Base-by-base conservation (phyloP, 2,888 invertebrate genomes). In the Lasioglossum pauxillum region DNA sequence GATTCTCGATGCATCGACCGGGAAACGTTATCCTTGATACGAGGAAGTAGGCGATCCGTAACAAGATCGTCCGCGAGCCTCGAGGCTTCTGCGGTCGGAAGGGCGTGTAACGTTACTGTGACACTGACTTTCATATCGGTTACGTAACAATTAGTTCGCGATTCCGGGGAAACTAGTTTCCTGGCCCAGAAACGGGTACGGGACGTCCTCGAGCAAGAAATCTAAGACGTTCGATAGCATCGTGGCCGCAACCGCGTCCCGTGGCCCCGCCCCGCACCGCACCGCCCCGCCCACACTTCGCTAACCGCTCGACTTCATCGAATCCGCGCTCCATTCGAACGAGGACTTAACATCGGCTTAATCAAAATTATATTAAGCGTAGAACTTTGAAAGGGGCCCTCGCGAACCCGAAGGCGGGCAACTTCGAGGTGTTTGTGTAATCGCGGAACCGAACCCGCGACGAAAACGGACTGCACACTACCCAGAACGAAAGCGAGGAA, bases 111-210 rank as follows among this genome's bases (percentile, higher is more conserved):
- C 69, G 67, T 80, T 83, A 79, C 89, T 67, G 44, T 90, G 89
- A 90, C 90, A 90, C 84, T 90, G 88, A 90, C 86, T 90, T 90
- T 89, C 89, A 60, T 84, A 72, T 74, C 27, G 75, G 67, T 89
- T 90, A 76, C 83, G 71, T 85, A 90, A 91, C 81, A 77, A 88
- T 87, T 82, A 78, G 78, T 38, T n/a, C 53, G 5, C 41, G 53
- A 73, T 80, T 82, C 75, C 46, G 57, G 23, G 72, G 69, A 78
- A 84, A 84, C 83, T 38, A 78, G 90, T 76, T 88, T 72, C 10
- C 75, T 74, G 72, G 8, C 23, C 53, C 10, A 49, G 85, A 74
- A 80, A 84, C 44, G 57, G 69, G 75, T n/a, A 72, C 41, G 35
- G 49, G 49, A 46, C 49, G 78, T 74, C 78, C 76, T 76, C 83